Conservation (phyloP, 2,113 vertebrate species). For the Litocranius walleri region DNA sequence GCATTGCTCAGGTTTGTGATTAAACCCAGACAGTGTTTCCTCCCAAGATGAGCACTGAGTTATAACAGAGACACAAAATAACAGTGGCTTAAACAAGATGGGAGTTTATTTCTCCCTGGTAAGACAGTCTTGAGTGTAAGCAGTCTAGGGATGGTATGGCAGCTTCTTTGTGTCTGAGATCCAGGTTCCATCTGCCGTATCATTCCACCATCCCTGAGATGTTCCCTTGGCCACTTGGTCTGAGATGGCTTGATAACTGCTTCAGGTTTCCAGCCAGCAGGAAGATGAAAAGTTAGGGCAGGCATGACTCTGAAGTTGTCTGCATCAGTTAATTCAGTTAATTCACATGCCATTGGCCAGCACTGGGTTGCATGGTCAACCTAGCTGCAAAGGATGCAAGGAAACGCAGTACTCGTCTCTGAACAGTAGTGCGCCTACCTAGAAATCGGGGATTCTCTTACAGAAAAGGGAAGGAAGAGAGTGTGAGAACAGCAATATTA, state of each 20-base stretch:
- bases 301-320: neutral
- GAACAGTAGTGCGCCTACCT: neutral
- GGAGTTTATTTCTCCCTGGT: neutral
- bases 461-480: neutral
- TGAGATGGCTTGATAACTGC: neutral
- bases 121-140: neutral
- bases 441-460: neutral
- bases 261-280: neutral
- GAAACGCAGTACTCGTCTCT: neutral
- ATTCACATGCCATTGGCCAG: neutral
- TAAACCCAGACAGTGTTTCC: neutral
- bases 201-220: neutral
- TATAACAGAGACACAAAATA: neutral
- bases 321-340: neutral
- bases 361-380: neutral
- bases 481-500: neutral
- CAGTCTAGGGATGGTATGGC: neutral
- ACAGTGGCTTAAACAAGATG: neutral
- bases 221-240: neutral
- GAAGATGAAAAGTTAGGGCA: neutral
- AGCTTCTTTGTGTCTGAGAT: neutral
- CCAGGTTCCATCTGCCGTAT: neutral
- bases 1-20: slow-evolving; percentile 95
- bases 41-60: neutral
- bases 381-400: neutral